A percentile compares a stretch with the other conserved stretches of the same genome.
These are phyloP conservation scores for Stenchaetothrips biformis DNA, from an alignment of 2,888 invertebrate genomes.

Conservation along the genomic window DNA sequence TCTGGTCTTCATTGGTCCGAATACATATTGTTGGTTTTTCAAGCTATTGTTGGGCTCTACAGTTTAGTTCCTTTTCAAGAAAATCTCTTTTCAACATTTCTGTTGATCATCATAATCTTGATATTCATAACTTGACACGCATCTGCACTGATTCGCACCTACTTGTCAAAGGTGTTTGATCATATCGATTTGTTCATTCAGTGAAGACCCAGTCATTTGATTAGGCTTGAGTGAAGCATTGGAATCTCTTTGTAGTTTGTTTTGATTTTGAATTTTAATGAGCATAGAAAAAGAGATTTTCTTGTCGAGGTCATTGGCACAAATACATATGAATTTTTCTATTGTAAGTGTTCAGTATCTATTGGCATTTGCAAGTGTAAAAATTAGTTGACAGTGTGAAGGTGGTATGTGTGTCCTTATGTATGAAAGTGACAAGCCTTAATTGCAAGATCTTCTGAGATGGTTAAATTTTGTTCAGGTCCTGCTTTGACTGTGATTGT, in stretches of 20 bases:
- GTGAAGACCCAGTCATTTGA: too few relatives aligned
- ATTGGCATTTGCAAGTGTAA: conserved; percentile 21
- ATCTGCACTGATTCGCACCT: too few relatives aligned
- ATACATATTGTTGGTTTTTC: not conserved
- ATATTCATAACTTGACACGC: too few relatives aligned
- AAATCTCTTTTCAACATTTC: not conserved
- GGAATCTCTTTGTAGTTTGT: not conserved
- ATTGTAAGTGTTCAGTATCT: conserved; percentile 21
- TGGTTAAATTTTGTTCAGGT: conserved; percentile 11
- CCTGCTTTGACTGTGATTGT: conserved; percentile 22
- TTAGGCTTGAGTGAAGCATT: not conserved
- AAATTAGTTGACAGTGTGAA: conserved; percentile 21
- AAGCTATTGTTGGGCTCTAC: not conserved
- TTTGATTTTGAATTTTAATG: not conserved
- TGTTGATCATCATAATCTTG: not conserved
- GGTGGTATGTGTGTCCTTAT: conserved; percentile 20
- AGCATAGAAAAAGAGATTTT: not conserved
- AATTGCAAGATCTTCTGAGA: conserved; percentile 15
- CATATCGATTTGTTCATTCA: too few relatives aligned
- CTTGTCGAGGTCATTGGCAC: conserved; percentile 11
- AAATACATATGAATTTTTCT: not conserved
- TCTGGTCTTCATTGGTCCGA: conserved; percentile 14
- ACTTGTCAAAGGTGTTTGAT: too few relatives aligned
- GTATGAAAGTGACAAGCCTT: conserved; percentile 17
- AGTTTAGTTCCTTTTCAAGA: conserved; percentile 18